Conservation (phyloP, 2,888 invertebrate species). For the Escarpia spicata region DNA sequence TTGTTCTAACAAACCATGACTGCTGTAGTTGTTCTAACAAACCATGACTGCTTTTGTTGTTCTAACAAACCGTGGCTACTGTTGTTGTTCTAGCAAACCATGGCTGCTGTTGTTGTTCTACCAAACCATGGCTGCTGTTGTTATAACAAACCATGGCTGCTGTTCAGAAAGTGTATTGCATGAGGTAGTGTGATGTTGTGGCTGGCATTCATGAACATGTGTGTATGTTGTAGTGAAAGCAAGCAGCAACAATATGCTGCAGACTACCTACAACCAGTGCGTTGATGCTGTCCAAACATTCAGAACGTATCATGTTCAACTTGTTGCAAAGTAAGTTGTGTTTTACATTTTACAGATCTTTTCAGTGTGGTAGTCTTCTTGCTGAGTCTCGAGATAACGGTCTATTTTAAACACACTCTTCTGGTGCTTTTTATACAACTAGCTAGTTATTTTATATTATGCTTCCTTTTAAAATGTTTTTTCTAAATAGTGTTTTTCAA, state of each 20-base stretch:
- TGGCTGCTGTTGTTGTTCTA: too few species aligned
- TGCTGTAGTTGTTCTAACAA: background rate
- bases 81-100: background rate
- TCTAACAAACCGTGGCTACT: background rate
- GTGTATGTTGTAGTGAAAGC: background rate
- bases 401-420: background rate
- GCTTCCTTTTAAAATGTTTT: background rate
- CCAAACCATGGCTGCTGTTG: too few species aligned
- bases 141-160: too few species aligned
- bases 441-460: too few species aligned
- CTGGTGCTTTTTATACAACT: too few species aligned
- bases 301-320: background rate
- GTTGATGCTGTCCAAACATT: constrained; percentile 10
- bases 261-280: background rate
- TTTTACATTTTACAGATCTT: background rate
- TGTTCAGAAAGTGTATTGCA: too few species aligned
- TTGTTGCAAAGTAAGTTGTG: background rate
- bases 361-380: background rate
- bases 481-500: too few species aligned
- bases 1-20: too few species aligned
- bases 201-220: background rate
- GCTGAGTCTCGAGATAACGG: background rate
- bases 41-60: background rate
- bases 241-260: background rate
- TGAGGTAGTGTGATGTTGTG: background rate